Evolutionary conservation across 2,113 vertebrate genomes (phyloP), one percentile per base, ranked within the genome.

Genomic region (Propithecus coquereli): DNA sequence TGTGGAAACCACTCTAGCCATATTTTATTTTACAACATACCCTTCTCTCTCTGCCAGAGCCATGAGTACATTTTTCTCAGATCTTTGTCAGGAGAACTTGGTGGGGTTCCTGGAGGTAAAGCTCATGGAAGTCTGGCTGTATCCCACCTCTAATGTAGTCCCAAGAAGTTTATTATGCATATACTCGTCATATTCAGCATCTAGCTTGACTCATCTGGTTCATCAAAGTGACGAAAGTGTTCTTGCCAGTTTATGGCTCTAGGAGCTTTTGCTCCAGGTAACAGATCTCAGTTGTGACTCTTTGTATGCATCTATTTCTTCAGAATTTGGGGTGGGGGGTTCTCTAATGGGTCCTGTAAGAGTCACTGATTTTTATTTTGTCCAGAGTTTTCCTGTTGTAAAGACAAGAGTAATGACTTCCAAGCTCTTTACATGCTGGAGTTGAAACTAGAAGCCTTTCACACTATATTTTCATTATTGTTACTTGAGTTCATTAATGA

Each of bases 121-220:
- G 50, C 47, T 14, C 13, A 6, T 1, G 59, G 17, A 37, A 14
- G 32, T 1, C 11, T 74, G 77, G 37, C 9, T 65, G 40, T 1
- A 3, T 40, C 13, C 12, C 20, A 47, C 43, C 8, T 77, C 61
- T 1, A 14, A 17, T 59, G 61, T 20, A 12, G 9, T 37, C 40
- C 18, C 5, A 4, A 17, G 65, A 13, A 4, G 16, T 74, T 16
- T 32, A 8, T 40, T 61, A 30, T 8, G 0, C 22, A 40, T 8
- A n/a, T 14, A 7, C 16, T 22, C 0, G 1, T 68, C 27, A 52
- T 12, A 7, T 20, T 20, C 34, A 79, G 18, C 6, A 23, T 18
- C 40, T 27, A 30, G 18, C 27, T 9, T 34, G 59, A 63, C 12
- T 34, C 59, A 63, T 8, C 18, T 30, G 52, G 50, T 54, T 68